Evolutionary conservation across 2,113 vertebrate genomes (phyloP).

Genomic region (Cottus gobio): DNA sequence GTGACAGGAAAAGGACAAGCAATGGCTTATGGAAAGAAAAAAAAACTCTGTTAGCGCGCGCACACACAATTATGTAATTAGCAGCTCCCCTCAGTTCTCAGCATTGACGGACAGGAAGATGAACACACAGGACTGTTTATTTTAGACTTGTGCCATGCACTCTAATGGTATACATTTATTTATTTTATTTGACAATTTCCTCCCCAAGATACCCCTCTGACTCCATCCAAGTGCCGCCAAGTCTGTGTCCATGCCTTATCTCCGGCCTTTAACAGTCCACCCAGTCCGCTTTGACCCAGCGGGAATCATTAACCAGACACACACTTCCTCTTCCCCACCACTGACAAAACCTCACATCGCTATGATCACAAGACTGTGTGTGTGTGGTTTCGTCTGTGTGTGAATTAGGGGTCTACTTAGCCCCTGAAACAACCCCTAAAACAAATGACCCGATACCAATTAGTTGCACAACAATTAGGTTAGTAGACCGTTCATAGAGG

Average conservation of each 20-base stretch:
- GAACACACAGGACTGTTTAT: not conserved
- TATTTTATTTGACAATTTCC: not conserved
- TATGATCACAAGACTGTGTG: slow-evolving; percentile 26
- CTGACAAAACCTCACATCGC: slow-evolving; percentile 57
- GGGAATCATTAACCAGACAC: slow-evolving; percentile 73
- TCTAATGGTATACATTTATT: not conserved
- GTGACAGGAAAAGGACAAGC: slow-evolving; percentile 10
- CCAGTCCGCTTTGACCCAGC: slow-evolving; percentile 57
- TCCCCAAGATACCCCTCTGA: slow-evolving; percentile 19
- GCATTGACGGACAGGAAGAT: not conserved
- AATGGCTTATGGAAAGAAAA: not conserved
- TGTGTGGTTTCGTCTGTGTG: slow-evolving; percentile 25
- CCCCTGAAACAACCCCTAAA: slow-evolving; percentile 48
- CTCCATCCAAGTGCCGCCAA: slow-evolving; percentile 52
- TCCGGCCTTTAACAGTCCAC: slow-evolving; percentile 54
- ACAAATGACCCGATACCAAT: slow-evolving; percentile 66
- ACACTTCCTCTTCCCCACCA: slow-evolving; percentile 56
- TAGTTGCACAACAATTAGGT: slow-evolving; percentile 65
- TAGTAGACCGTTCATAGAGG: slow-evolving; percentile 52
- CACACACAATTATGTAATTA: slow-evolving; percentile 5
- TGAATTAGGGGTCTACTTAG: slow-evolving; percentile 38
- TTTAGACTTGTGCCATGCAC: not conserved
- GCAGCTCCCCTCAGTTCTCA: not conserved
- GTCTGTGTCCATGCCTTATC: slow-evolving; percentile 72
- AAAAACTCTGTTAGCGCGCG: not conserved